Evolutionary conservation across 1,140 invertebrate species (phyloP), one percentile per base, ranked within the genome.

Genomic region (Microplitis mediator): DNA sequence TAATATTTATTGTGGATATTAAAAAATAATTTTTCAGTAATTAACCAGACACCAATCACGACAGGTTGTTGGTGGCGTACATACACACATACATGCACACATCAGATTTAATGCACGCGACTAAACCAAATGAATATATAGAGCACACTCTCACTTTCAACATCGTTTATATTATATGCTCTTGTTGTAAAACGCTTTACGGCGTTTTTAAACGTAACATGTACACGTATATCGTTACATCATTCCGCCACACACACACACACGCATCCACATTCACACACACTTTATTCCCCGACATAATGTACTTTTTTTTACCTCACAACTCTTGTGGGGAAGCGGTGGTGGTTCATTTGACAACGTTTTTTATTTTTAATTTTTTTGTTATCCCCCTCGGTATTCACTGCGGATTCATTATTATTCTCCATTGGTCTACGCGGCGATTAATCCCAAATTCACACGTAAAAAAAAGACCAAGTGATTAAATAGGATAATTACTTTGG

Each of bases 101-200:
- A 58, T 58, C 56, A 58, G 56, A 58, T 58, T 58, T n/a, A 58
- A 58, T 58, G 23, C 56, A 58, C 56, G 56, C 56, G 56, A 58
- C 52, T 35, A 16, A 23, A 60, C 60, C 9, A 52, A 61, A 71
- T 52, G 64, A 64, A 71, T 52, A 14, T 50, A 62, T 63, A 65
- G 36, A 56, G 54, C 45, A 50, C 65, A 69, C 72, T 76, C 76
- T 74, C 75, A 72, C 69, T 77, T 67, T 76, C 75, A 64, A 73
- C 71, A 66, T 73, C 70, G 71, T 80, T 79, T 80, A 80, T 77
- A 45, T 45, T 45, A 45, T 45, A 45, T 45, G 39, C 39, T 73
- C 39, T 61, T 34, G 74, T 78, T 76, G 75, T 79, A 79, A 79
- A 80, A 78, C 65, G 68, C 65, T 80, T 80, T 79, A 80, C 68